These are phyloP conservation scores for Arctopsyche grandis DNA, from an alignment of 1,140 invertebrate genomes.

Conservation along the genomic window DNA sequence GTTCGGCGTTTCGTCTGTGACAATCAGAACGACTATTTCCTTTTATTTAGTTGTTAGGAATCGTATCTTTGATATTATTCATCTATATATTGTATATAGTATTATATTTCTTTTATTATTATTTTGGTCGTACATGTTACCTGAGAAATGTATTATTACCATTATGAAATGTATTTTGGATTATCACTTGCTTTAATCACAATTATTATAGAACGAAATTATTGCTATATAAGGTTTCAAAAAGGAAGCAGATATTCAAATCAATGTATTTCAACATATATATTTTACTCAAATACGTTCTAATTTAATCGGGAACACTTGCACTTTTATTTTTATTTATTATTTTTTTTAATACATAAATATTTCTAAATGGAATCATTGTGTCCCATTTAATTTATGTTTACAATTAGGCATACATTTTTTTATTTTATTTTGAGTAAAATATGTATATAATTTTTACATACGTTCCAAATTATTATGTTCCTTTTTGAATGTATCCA, in stretches of 20 bases:
- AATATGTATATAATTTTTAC: too few species aligned
- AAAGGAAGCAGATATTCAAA: neutral
- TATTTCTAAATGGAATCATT: neutral
- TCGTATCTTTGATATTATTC: too few species aligned
- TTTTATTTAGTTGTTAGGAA: too few species aligned
- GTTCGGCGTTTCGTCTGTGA: too few species aligned
- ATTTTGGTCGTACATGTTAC: neutral
- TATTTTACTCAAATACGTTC: neutral
- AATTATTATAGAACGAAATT: neutral
- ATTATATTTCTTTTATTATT: too few species aligned
- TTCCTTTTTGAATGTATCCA: too few species aligned
- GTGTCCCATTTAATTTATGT: neutral
- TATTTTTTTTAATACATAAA: neutral
- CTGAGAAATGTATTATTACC: neutral
- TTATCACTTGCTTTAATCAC: neutral
- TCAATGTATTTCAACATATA: neutral
- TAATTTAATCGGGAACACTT: too few species aligned
- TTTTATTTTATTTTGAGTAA: too few species aligned
- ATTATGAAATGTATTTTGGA: conserved; percentile 14
- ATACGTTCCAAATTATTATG: too few species aligned
- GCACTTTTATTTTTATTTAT: neutral
- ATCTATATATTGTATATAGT: neutral
- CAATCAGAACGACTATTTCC: too few species aligned
- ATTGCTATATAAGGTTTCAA: neutral
- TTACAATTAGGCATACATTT: too few species aligned